A percentile compares a stretch with the other conserved stretches of the same genome.
Conservation (phyloP, 2,888 invertebrate species). For the Nycteola revayana region DNA sequence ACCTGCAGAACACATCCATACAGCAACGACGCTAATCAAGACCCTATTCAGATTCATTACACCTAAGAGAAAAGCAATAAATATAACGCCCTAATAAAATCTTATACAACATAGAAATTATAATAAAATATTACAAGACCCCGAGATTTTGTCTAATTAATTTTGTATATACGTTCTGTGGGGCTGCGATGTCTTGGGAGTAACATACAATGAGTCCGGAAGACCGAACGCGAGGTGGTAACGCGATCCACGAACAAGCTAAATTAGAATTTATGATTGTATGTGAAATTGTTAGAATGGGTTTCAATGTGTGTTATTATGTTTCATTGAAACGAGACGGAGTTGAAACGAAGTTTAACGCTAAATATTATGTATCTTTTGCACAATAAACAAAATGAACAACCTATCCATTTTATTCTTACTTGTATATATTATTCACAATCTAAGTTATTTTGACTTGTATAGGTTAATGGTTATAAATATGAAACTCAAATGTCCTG, state of each 20-base stretch:
- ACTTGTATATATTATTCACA: background rate
- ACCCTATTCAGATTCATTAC: constrained; percentile 72
- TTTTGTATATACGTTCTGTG: constrained; percentile 74
- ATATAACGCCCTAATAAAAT: constrained; percentile 76
- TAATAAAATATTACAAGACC: constrained; percentile 79
- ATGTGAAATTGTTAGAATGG: constrained; percentile 77
- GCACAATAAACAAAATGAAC: no score
- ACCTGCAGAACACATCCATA: constrained; percentile 62
- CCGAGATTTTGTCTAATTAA: constrained; percentile 80
- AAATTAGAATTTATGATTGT: constrained; percentile 82
- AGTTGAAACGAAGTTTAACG: constrained; percentile 53
- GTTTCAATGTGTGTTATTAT: constrained; percentile 65
- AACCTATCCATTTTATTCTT: constrained; percentile 2
- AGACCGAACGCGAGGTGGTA: constrained; percentile 71
- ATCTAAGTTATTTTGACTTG: background rate
- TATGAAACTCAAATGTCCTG: background rate
- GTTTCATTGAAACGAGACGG: constrained; percentile 51
- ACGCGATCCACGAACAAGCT: constrained; percentile 73
- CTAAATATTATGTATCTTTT: constrained; percentile 45
- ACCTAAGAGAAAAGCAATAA: constrained; percentile 70
- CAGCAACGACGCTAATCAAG: constrained; percentile 69
- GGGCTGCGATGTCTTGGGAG: constrained; percentile 78
- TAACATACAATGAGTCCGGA: constrained; percentile 73
- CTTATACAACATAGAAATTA: constrained; percentile 71
- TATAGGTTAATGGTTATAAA: background rate